Evolutionary conservation across 2,888 invertebrate species (phyloP).

Genomic region (Celastrina argiolus): DNA sequence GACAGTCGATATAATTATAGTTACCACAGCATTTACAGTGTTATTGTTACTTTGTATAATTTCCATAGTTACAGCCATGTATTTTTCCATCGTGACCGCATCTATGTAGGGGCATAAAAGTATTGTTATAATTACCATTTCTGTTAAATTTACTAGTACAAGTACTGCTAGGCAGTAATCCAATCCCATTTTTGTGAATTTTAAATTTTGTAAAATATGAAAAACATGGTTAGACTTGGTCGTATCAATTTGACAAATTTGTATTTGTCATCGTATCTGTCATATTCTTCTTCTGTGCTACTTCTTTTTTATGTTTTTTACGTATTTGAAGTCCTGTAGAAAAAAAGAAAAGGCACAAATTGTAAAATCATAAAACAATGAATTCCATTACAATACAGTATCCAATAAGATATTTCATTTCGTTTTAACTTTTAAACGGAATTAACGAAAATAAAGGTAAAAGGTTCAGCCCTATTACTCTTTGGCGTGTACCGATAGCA

Average conservation of each 20-base stretch:
- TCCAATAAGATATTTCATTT: not conserved
- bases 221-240: not conserved
- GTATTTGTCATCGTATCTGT: not conserved
- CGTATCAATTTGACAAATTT: not conserved
- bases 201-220: not conserved
- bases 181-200: not conserved
- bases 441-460: not conserved
- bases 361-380: not conserved
- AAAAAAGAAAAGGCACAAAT: not conserved
- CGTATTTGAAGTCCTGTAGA: too few relatives aligned
- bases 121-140: conserved; percentile 7
- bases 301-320: too few relatives aligned
- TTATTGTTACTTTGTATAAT: not conserved
- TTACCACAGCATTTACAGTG: conserved; percentile 22
- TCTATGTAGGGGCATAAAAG: not conserved
- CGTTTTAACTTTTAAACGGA: not conserved
- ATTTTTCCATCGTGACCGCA: not conserved
- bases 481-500: conserved; percentile 30
- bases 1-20: conserved; percentile 29
- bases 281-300: not conserved
- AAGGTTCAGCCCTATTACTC: not conserved
- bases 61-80: not conserved
- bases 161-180: not conserved
- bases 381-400: not conserved
- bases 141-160: not conserved